These are phyloP conservation scores for Turdus rufiventris DNA, from an alignment of 2,113 vertebrate genomes.

Conservation along the genomic window DNA sequence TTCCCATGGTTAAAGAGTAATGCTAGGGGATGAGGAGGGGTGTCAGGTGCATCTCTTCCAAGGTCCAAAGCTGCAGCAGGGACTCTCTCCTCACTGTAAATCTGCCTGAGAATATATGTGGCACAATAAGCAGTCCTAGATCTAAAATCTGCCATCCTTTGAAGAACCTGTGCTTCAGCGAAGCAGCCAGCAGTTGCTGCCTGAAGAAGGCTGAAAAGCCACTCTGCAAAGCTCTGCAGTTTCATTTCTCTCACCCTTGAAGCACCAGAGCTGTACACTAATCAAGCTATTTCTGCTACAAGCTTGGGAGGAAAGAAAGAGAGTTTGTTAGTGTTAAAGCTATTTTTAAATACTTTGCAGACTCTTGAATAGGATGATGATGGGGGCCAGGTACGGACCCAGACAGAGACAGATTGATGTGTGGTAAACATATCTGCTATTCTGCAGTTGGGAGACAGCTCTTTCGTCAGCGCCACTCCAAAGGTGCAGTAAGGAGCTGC, in stretches of 20 bases:
- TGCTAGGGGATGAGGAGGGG: not conserved
- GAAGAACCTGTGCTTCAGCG: not conserved
- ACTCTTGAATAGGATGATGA: slow-evolving; percentile 55
- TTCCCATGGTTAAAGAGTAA: not conserved
- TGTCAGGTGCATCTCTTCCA: not conserved
- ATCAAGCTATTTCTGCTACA: slow-evolving; percentile 68
- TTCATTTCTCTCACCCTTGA: slow-evolving; percentile 43
- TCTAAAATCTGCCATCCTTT: slow-evolving; percentile 45
- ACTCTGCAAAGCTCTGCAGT: slow-evolving; percentile 50
- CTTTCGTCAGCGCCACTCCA: not conserved
- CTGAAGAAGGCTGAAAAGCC: slow-evolving; percentile 47
- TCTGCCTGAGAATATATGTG: not conserved
- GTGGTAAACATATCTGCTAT: slow-evolving; percentile 37
- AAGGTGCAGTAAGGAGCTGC: not conserved
- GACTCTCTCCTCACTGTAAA: not conserved
- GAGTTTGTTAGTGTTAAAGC: slow-evolving; percentile 61
- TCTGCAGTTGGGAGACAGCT: not conserved
- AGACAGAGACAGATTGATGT: slow-evolving; percentile 49
- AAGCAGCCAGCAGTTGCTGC: slow-evolving; percentile 38
- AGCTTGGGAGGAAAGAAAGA: slow-evolving; percentile 50
- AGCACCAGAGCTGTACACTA: slow-evolving; percentile 53
- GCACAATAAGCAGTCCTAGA: slow-evolving; percentile 26
- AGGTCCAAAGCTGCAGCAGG: not conserved
- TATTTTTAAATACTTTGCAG: slow-evolving; percentile 68
- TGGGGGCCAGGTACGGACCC: slow-evolving; percentile 27